These are phyloP conservation scores for Mormyrus proboscirostris DNA, from an alignment of 2,797 vertebrate species.

Conservation along the genomic window DNA sequence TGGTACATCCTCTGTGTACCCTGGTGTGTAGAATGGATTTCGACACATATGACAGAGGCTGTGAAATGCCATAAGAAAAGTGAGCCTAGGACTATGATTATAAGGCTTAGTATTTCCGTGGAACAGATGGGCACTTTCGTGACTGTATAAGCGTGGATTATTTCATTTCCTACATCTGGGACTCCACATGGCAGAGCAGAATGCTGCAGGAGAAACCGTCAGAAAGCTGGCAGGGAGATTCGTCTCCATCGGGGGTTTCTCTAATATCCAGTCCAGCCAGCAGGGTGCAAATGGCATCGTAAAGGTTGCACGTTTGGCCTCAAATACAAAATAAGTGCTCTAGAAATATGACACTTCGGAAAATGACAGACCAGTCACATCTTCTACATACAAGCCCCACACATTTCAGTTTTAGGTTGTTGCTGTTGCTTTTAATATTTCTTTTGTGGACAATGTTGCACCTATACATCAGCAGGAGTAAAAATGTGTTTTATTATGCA, in stretches of 20 bases:
- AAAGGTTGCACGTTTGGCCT: conserved; percentile 44
- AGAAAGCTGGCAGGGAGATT: conserved; percentile 50
- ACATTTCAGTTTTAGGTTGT: neutral
- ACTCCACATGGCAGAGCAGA: conserved; percentile 67
- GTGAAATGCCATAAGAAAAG: conserved; percentile 72
- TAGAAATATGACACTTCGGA: neutral
- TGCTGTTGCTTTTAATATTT: neutral
- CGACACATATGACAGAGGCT: conserved; percentile 55
- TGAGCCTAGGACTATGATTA: conserved; percentile 60
- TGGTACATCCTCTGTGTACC: neutral
- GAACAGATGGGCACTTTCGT: conserved; percentile 73
- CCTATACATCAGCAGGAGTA: neutral
- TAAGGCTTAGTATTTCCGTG: conserved; percentile 60
- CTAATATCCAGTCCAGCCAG: conserved; percentile 36
- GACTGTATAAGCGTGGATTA: conserved; percentile 67
- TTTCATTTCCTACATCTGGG: conserved; percentile 76
- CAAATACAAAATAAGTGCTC: conserved; percentile 15
- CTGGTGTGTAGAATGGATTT: neutral
- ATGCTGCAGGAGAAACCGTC: conserved; percentile 57
- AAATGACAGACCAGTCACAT: neutral
- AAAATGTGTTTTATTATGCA: neutral
- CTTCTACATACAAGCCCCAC: neutral
- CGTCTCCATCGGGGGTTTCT: conserved; percentile 26
- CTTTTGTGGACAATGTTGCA: neutral
- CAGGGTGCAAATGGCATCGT: conserved; percentile 35